Evolutionary conservation across 2,113 vertebrate species (phyloP), one percentile per base, ranked within the genome.

Genomic region (Ceratotherium simum): DNA sequence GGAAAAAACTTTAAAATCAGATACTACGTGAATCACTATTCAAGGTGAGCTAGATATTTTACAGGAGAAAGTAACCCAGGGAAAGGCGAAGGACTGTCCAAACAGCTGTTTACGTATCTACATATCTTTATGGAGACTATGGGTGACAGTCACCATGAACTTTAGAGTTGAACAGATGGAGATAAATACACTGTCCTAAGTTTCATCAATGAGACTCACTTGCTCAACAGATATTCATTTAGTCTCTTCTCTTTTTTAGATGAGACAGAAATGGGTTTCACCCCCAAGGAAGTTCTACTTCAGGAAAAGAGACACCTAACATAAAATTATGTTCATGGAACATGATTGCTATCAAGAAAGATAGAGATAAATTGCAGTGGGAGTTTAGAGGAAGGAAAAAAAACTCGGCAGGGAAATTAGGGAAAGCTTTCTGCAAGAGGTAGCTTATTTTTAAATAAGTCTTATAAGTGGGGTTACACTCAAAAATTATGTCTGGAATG

Each of bases 391-490:
- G 23, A 64, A 81, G 56, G 20, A 84, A 36, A 84, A 70, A 89
- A n/a, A 58, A 80, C 7, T 33, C 36, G 42, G 27, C 6, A 85
- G 39, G 85, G 36, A 93, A 80, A 78, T 91, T 54, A 83, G 39
- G 33, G 21, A 36, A 51, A 75, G 6, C 6, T 69, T 85, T 42
- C 16, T 65, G 5, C n/a, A 48, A 87, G 29, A 92, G 3, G 16
- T 9, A n/a, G 25, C 20, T 79, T 70, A 33, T 64, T 94, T 92
- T 78, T 16, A 96, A 96, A 14, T 78, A 96, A 91, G 51, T 90
- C 64, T 86, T 75, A 6, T 12, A 51, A 62, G 16, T 88, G 39
- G 9, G 67, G 13, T 76, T 39, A 33, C 51, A 85, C 14, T 54
- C 21, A 90, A 79, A 92, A 84, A 42, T 21, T 3, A 65, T 10